Evolutionary conservation across 1,140 invertebrate genomes (phyloP).

Genomic region (Akabosia matsudoensis): DNA sequence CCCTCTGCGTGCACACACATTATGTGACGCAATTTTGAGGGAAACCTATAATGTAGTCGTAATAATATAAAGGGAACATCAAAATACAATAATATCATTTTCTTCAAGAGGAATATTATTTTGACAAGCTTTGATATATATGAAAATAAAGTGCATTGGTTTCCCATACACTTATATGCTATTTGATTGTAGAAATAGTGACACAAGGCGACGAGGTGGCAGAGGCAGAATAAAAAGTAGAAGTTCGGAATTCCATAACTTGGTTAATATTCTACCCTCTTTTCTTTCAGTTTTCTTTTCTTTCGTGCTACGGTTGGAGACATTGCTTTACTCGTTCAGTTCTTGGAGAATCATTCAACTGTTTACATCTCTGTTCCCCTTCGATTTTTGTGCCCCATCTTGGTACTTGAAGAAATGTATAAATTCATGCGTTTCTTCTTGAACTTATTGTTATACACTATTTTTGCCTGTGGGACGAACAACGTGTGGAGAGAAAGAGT

Average conservation of each 20-base stretch:
- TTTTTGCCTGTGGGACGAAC: no score
- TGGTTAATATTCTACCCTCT: constrained; percentile 2
- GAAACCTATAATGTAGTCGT: constrained; percentile 1
- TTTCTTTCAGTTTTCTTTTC: not conserved
- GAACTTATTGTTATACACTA: not conserved
- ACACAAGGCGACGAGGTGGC: not conserved
- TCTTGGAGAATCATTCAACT: not conserved
- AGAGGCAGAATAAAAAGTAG: not conserved
- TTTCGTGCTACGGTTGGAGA: not conserved
- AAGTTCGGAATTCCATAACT: not conserved
- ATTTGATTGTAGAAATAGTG: not conserved
- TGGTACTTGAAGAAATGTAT: not conserved
- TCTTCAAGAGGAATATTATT: constrained; percentile 2
- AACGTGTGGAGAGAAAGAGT: not conserved
- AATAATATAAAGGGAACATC: not conserved
- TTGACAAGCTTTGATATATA: constrained; percentile 11
- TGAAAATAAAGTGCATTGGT: constrained; percentile 4
- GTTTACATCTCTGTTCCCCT: constrained; percentile 1
- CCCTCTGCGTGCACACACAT: not conserved
- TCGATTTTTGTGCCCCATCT: not conserved
- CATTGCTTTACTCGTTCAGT: not conserved
- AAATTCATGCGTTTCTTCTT: not conserved
- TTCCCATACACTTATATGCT: not conserved
- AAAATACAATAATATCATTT: constrained; percentile 7
- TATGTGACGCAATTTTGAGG: constrained; percentile 16